Conservation (phyloP, 2,888 invertebrate genomes). For the Drosophila percnosoma region DNA sequence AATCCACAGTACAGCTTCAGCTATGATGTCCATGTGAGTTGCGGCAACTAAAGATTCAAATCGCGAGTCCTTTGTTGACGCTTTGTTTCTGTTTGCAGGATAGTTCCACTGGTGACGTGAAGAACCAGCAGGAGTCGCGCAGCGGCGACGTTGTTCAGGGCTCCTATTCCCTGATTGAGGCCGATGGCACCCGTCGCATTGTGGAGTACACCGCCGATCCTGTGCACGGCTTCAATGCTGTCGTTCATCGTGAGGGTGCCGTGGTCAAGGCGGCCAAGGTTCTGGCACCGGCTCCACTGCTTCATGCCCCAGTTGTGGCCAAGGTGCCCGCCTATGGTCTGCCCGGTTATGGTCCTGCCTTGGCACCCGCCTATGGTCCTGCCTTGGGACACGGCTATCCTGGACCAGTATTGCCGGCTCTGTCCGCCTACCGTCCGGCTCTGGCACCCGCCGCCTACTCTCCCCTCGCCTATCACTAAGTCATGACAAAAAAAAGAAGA, state of each 20-base stretch:
- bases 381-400: slow-evolving; percentile 35
- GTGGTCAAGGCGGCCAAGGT: slow-evolving; percentile 83
- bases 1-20: slow-evolving; percentile 87
- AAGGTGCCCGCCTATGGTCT: slow-evolving; percentile 66
- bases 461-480: slow-evolving; percentile 69
- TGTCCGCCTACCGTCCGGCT: slow-evolving; percentile 9
- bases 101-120: slow-evolving; percentile 86
- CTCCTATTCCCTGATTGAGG: slow-evolving; percentile 86
- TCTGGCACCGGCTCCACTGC: slow-evolving; percentile 73
- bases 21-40: slow-evolving; percentile 86
- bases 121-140: slow-evolving; percentile 86
- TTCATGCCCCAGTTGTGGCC: slow-evolving; percentile 71
- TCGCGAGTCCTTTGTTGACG: not conserved
- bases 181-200: slow-evolving; percentile 86
- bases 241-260: slow-evolving; percentile 86
- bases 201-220: slow-evolving; percentile 87
- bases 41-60: not conserved
- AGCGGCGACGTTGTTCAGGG: slow-evolving; percentile 87
- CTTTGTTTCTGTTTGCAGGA: slow-evolving; percentile 71
- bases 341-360: slow-evolving; percentile 41
- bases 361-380: slow-evolving; percentile 40
- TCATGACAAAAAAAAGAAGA: slow-evolving; percentile 23
- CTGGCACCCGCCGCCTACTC: slow-evolving; percentile 39
- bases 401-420: slow-evolving; percentile 29
- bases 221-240: slow-evolving; percentile 87